Evolutionary conservation across 2,888 invertebrate genomes (phyloP).

Genomic region (Chrysolina haemoptera): DNA sequence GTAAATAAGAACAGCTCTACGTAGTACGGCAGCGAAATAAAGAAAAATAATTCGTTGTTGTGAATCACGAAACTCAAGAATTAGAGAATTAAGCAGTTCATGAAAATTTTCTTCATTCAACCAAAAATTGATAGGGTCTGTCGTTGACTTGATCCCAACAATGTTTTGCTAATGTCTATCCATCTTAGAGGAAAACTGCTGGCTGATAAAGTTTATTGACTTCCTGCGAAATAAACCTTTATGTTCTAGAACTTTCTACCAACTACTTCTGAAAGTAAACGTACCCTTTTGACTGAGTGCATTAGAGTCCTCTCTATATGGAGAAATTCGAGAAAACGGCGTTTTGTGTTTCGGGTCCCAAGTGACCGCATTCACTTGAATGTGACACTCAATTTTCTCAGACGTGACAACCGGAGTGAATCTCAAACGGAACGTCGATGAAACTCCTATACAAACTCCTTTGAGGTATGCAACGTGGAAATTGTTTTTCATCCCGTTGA

Average conservation of each 20-base stretch:
- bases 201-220: not conserved
- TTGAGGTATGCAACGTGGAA: constrained; percentile 17
- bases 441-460: constrained; percentile 11
- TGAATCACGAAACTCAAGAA: too few relatives aligned
- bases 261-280: not conserved
- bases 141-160: too few relatives aligned
- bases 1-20: constrained; percentile 57
- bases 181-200: too few relatives aligned
- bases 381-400: constrained; percentile 47
- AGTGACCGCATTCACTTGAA: constrained; percentile 46
- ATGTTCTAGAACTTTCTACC: not conserved
- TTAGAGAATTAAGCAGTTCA: too few relatives aligned
- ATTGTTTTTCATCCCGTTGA: constrained; percentile 13
- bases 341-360: constrained; percentile 39
- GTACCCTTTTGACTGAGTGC: not conserved
- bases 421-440: constrained; percentile 35
- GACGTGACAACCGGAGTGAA: constrained; percentile 44
- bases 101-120: too few relatives aligned
- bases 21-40: constrained; percentile 51
- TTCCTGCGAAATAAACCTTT: not conserved
- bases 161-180: too few relatives aligned
- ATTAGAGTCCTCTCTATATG: constrained; percentile 11
- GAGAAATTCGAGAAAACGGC: constrained; percentile 5
- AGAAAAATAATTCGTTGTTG: constrained; percentile 48
- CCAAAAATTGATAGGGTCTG: too few relatives aligned